Base-by-base conservation (phyloP, 2,113 vertebrate genomes). In the Prietella phreatophila region DNA sequence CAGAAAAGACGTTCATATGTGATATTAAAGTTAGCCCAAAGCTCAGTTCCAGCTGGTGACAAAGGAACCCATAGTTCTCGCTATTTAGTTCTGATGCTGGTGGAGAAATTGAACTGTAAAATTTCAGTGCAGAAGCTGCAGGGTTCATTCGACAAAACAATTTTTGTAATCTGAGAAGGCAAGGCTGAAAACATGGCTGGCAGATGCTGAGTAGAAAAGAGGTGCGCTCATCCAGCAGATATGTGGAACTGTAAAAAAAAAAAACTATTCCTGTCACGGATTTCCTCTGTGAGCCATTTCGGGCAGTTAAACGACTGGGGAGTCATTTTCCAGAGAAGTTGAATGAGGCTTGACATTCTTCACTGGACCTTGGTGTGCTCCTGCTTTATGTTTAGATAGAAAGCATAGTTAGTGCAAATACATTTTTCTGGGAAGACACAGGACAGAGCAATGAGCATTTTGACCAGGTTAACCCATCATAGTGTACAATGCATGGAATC, bases 151-250 rank as follows among this genome's bases (percentile, higher is more conserved):
- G 83, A 91, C 87, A 39, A 90, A 63, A 60, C 50, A 13, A 42
- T 80, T 91, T 86, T 86, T 91, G 92, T 93, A 92, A 93, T 91
- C 82, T 78, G 87, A 89, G 87, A 83, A 86, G 80, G 92, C 87
- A 81, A 88, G 88, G 88, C 89, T 87, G 88, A 89, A 86, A 91
- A 87, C 88, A 73, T 88, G 88, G 84, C 90, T 81, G 89, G 90
- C 87, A 88, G 91, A 91, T 42, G 50, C 73, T 87, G 33, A 63
- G 73, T 69, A 36, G 61, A 71, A 60, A 83, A 87, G 87, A 73
- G 0, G 65, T 85, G 80, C 85, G 84, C 91, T 95, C 93, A 93
- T 91, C 90, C 2, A 56, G 80, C 85, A 91, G 92, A 91, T 93
- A 93, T 92, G 91, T 86, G 88, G 85, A 87, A 91, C 88, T 88